Base-by-base conservation (phyloP, 2,113 vertebrate genomes). In the Arothron firmamentum region DNA sequence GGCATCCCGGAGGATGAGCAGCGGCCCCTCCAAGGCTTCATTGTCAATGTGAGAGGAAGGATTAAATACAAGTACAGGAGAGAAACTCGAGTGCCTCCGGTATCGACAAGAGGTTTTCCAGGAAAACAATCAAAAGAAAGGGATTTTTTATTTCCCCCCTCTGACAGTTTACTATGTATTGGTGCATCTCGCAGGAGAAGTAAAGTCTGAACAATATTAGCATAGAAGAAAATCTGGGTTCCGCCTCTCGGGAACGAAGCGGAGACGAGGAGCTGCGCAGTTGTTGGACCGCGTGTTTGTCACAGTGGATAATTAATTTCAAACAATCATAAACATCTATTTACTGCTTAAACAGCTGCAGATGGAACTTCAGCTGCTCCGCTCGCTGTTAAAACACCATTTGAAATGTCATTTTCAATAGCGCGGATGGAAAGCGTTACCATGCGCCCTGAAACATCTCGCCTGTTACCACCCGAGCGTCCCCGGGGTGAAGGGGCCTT, bases 151-250 rank as follows among this genome's bases (percentile, higher is more conserved):
- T 67, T 80, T 84, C 25, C 66, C 59, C 59, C 71, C 64, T 67
- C 19, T 79, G 62, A 47, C 59, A 59, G 72, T 70, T 62, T 70
- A 59, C 42, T 74, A 79, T 60, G 70, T 81, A 54, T 80, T 45
- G 59, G 51, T 68, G 77, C 18, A 55, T 84, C 77, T 85, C 85
- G 56, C 53, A 79, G 78, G 78, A 85, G 52, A 70, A 80, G 58
- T 77, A 73, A 79, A 82, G 38, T 62, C 65, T 70, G 74, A 78
- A 75, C 56, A 80, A 72, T 75, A 85, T 87, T 75, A 80, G 58
- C 53, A 74, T 75, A 59, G 76, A 83, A 63, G n/a, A 82, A 79
- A 72, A 88, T 88, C 70, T 90, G 65, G 81, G 81, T 82, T 88
- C 81, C 77, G 55, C 45, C 86, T 78, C 86, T 14, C 14, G 82